These are phyloP conservation scores for Picathartes gymnocephalus DNA, from an alignment of 2,113 vertebrate species.

Conservation along the genomic window DNA sequence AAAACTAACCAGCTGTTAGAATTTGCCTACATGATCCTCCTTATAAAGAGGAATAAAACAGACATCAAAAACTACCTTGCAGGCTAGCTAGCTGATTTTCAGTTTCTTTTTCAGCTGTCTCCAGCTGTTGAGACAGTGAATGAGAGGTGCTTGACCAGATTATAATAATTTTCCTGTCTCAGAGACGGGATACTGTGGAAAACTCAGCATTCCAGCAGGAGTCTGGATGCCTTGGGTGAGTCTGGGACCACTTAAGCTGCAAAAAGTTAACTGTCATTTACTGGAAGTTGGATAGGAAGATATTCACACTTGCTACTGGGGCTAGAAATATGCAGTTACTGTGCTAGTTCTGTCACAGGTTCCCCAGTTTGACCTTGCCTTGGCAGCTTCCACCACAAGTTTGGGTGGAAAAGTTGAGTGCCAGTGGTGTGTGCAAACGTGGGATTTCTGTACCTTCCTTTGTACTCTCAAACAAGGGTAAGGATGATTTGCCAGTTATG, in stretches of 20 bases:
- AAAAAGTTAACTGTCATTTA: not conserved
- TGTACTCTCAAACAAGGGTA: not conserved
- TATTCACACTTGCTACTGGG: not conserved
- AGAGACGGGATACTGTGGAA: not conserved
- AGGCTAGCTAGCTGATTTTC: not conserved
- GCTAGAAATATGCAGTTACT: not conserved
- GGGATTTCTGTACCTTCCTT: not conserved
- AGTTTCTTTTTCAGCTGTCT: not conserved
- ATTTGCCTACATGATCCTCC: not conserved
- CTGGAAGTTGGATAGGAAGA: not conserved
- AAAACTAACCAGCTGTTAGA: not conserved
- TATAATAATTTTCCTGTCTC: not conserved
- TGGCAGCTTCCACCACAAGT: fast-evolving
- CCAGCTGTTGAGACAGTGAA: not conserved
- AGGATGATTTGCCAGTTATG: not conserved
- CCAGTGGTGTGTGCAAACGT: not conserved
- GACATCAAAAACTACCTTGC: not conserved
- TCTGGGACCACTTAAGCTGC: not conserved
- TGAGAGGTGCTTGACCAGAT: not conserved
- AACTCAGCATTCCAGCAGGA: not conserved
- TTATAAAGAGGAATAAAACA: not conserved
- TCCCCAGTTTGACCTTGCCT: not conserved
- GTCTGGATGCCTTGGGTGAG: not conserved
- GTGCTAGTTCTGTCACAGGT: not conserved
- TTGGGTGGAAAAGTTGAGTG: not conserved